Evolutionary conservation across 2,888 invertebrate genomes (phyloP), one percentile per base, ranked within the genome.

Genomic region (Zygothrica quintamaculata): DNA sequence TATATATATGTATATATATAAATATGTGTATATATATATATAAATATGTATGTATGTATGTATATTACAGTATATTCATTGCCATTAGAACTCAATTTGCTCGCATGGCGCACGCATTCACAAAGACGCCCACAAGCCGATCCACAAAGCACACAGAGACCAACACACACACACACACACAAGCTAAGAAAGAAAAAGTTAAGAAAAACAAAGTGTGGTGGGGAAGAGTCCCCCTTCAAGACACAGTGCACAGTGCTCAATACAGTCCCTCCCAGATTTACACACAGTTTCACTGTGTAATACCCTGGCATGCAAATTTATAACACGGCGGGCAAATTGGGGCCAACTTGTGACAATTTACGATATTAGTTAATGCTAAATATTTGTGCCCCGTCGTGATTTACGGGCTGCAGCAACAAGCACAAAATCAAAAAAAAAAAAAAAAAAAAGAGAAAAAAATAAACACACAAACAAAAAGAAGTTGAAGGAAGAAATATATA

Each of bases 331-430:
- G 81, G 81, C 88, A 88, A 88, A 88, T 88, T 88, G 87, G 84
- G 87, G 88, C 88, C 88, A 88, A 87, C 78, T 86, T 87, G 75
- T 74, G 78, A 82, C 84, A 82, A 87, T 88, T 88, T 88, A 88
- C 87, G 87, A 86, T 88, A 88, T 88, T 88, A 29, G 29, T 29
- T 29, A 88, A 81, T 79, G 88, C 88, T 88, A 88, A 88, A 88
- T 88, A 88, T 88, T 88, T 88, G 87, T 86, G 84, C 66, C 86
- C 79, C 85, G 85, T 73, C 84, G 78, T 74, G 78, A 79, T 84
- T 84, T 84, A 80, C 82, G 64, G 57, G 36, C 52, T 59, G 76
- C 34, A 56, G 29, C 46, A 58, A 51, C 62, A 53, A 39, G 50
- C 25, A 15, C 16, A 56, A 46, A 29, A 13, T 31, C 15, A 22